Evolutionary conservation across 1,140 invertebrate species (phyloP).

Genomic region (Acromyrmex charruanus): DNA sequence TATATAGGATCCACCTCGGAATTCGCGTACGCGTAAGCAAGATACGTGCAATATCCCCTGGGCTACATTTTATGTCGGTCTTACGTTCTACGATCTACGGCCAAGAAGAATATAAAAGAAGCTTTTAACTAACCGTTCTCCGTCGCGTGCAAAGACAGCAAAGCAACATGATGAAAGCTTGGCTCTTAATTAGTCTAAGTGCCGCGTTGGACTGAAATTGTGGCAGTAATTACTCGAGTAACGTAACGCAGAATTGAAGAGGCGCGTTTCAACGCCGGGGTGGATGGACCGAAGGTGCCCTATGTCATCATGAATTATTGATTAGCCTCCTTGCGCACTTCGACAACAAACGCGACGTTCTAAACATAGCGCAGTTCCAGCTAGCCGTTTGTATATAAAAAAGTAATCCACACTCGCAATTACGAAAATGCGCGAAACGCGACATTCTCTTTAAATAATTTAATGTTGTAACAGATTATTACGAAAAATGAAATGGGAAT

Average conservation of each 20-base stretch:
- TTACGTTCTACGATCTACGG: conserved; percentile 21
- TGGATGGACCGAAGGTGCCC: conserved; percentile 17
- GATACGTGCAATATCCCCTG: background rate
- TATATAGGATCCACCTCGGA: background rate
- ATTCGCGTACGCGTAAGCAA: background rate
- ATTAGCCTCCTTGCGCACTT: conserved; percentile 44
- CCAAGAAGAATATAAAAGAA: conserved; percentile 32
- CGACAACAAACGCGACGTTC: background rate
- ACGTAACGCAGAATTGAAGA: conserved; percentile 31
- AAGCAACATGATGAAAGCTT: background rate
- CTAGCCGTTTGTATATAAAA: background rate
- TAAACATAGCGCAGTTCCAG: background rate
- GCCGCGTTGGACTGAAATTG: conserved; percentile 47
- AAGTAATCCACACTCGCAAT: background rate
- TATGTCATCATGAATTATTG: conserved; percentile 47
- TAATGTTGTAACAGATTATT: background rate
- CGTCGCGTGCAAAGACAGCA: background rate
- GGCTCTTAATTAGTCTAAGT: conserved; percentile 56
- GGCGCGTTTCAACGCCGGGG: background rate
- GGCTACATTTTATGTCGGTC: conserved; percentile 17
- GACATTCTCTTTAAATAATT: background rate
- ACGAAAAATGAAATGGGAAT: background rate
- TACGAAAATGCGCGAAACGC: background rate
- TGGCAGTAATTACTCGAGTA: conserved; percentile 47
- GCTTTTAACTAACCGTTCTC: conserved; percentile 36